These are phyloP conservation scores for Glandiceps talaboti DNA, from an alignment of 53 echinoderm and acorn worm species.

Conservation along the genomic window DNA sequence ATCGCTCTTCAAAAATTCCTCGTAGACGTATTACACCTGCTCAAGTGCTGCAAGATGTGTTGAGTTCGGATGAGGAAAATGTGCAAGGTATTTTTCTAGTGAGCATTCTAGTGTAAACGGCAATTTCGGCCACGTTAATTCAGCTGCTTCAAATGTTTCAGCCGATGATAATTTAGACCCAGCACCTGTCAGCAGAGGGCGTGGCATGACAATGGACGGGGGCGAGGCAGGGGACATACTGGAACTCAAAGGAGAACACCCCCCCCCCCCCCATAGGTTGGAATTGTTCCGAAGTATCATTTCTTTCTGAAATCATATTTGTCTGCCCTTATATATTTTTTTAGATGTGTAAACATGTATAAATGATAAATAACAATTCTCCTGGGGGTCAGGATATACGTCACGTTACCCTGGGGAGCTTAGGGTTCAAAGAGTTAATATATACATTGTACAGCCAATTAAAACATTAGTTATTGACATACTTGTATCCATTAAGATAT, in stretches of 20 bases:
- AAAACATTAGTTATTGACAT: too few relatives aligned
- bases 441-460: too few relatives aligned
- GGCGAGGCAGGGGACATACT: conserved; percentile 4
- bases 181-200: not conserved
- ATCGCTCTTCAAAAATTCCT: not conserved
- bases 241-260: not conserved
- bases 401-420: too few relatives aligned
- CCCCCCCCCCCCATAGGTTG: conserved; percentile 7
- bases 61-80: not conserved
- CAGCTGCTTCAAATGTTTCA: not conserved
- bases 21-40: not conserved
- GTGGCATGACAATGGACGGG: conserved; percentile 4
- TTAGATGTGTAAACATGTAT: too few relatives aligned
- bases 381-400: too few relatives aligned
- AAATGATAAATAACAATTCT: too few relatives aligned
- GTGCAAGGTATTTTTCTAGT: not conserved
- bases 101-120: not conserved
- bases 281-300: too few relatives aligned
- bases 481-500: too few relatives aligned
- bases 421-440: too few relatives aligned
- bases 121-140: not conserved
- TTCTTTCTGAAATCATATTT: too few relatives aligned
- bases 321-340: too few relatives aligned
- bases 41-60: not conserved
- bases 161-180: not conserved